A percentile compares a stretch with the other conserved stretches of the same genome.
Conservation (phyloP, 2,113 vertebrate genomes). For the Upupa epops region DNA sequence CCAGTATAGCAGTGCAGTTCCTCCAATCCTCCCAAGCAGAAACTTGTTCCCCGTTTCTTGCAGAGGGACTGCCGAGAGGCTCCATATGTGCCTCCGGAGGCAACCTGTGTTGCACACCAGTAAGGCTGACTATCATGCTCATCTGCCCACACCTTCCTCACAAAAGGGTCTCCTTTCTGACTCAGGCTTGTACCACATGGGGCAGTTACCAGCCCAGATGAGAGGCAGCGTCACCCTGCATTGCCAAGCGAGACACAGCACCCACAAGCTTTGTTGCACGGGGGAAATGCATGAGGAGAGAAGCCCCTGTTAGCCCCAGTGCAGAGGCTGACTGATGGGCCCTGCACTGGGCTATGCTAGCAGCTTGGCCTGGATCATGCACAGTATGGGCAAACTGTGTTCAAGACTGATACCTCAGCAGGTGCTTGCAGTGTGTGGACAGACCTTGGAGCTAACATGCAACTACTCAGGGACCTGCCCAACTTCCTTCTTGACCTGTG, state of each 20-base stretch:
- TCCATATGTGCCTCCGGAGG: fast-evolving
- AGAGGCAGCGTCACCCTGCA: not conserved
- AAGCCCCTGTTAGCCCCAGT: not conserved
- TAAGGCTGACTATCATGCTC: not conserved
- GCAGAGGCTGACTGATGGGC: not conserved
- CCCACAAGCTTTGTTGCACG: fast-evolving
- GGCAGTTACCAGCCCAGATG: not conserved
- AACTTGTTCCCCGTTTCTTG: not conserved
- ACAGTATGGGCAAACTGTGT: fast-evolving
- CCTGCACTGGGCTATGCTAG: not conserved
- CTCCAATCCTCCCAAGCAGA: not conserved
- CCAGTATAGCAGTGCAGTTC: not conserved
- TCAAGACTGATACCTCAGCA: not conserved
- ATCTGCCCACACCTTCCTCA: not conserved
- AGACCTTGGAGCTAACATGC: not conserved
- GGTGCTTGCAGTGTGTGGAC: not conserved
- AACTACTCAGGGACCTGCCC: not conserved
- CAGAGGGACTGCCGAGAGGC: not conserved
- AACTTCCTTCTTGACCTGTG: not conserved
- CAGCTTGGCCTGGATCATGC: not conserved
- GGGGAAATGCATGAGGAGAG: not conserved
- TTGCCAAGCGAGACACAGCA: not conserved
- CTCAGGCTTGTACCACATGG: fast-evolving
- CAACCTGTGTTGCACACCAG: fast-evolving
- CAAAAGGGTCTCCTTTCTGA: not conserved